A percentile compares a stretch with the other conserved stretches of the same genome.
These are phyloP conservation scores for Cochlearius cochlearius DNA, from an alignment of 2,113 vertebrate genomes.

Conservation along the genomic window DNA sequence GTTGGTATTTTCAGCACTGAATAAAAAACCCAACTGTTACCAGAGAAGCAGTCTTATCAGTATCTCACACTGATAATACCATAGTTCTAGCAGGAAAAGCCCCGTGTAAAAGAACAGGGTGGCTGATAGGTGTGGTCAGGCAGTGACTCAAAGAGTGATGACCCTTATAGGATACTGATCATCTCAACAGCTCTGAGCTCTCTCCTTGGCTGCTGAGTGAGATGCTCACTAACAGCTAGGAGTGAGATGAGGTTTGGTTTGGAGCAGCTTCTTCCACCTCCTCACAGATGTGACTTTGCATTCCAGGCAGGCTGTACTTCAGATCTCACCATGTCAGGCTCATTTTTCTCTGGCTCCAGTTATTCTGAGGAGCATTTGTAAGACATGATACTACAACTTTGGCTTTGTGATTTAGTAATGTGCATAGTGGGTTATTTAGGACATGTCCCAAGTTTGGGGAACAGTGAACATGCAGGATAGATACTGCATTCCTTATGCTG, in stretches of 20 bases:
- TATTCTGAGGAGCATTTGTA: neutral
- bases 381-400: neutral
- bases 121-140: fast-evolving
- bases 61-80: neutral
- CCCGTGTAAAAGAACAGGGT: neutral
- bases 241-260: neutral
- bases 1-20: neutral
- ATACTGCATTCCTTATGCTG: neutral
- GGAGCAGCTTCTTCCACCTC: neutral
- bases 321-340: neutral
- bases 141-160: neutral
- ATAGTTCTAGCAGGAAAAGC: neutral
- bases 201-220: neutral
- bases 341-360: neutral
- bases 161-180: neutral
- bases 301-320: neutral
- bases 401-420: neutral
- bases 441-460: neutral
- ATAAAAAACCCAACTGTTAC: neutral
- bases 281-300: neutral
- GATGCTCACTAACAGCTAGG: neutral
- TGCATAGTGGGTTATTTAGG: neutral
- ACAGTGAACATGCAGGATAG: neutral
- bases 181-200: neutral
- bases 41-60: neutral